Evolutionary conservation across 2,797 vertebrate species (phyloP).

Genomic region (Eospalax fontanierii): DNA sequence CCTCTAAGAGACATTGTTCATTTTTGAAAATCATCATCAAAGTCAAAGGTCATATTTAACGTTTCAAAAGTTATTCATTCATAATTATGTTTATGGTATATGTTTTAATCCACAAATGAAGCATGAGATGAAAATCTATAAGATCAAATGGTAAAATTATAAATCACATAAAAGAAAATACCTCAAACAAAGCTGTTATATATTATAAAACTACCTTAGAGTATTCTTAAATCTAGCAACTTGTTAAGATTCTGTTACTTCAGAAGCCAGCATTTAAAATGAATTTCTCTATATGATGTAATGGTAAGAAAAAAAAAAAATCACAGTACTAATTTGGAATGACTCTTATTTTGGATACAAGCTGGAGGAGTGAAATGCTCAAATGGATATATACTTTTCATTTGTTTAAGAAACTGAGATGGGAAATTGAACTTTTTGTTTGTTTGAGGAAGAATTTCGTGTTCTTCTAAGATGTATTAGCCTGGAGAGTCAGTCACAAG

Average conservation of each 20-base stretch:
- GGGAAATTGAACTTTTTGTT: background rate
- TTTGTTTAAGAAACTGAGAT: constrained; percentile 52
- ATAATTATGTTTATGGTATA: background rate
- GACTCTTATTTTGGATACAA: constrained; percentile 4
- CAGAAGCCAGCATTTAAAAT: constrained; percentile 39
- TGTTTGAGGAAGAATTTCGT: constrained; percentile 55
- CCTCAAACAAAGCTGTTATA: background rate
- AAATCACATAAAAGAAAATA: background rate
- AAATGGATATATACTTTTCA: constrained; percentile 15
- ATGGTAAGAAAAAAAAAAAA: background rate
- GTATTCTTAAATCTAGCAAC: background rate
- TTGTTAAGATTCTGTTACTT: constrained; percentile 50
- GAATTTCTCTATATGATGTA: background rate
- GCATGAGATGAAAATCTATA: constrained; percentile 7
- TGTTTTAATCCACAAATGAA: constrained; percentile 14
- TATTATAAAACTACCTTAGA: constrained; percentile 13
- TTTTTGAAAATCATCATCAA: constrained; percentile 29
- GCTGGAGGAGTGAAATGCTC: constrained; percentile 32
- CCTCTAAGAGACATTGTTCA: background rate
- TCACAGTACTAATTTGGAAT: background rate
- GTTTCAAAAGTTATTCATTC: background rate
- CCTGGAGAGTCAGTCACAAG: background rate
- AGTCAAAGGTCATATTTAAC: background rate
- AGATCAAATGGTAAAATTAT: constrained; percentile 9
- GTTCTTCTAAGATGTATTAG: background rate